These are phyloP conservation scores for Glandiceps talaboti DNA, from an alignment of 53 echinoderm and acorn worm genomes.

Conservation along the genomic window DNA sequence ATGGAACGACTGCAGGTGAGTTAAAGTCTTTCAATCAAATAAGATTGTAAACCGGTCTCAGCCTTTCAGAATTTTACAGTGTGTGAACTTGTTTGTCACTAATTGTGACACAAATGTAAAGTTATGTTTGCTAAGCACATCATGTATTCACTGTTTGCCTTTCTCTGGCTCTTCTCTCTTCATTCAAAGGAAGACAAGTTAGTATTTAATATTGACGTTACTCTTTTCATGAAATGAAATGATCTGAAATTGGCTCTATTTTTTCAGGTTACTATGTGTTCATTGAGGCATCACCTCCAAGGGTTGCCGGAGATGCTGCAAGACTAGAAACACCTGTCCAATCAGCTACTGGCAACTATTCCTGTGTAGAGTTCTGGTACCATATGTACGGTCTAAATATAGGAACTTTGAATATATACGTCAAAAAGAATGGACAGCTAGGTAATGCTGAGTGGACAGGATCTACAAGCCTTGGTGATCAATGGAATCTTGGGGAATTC, in stretches of 20 bases:
- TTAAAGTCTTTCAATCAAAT: too few species aligned
- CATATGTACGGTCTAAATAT: slow-evolving; percentile 77
- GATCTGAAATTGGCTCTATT: too few species aligned
- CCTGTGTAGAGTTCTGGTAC: slow-evolving; percentile 72
- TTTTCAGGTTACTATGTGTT: slow-evolving; percentile 26
- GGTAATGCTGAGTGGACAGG: not conserved
- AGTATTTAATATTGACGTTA: too few species aligned
- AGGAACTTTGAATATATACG: slow-evolving; percentile 48
- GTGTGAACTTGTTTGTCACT: too few species aligned
- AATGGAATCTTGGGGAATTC: not conserved
- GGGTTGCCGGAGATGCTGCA: slow-evolving; percentile 24
- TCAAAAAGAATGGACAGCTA: not conserved
- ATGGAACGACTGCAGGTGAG: not conserved
- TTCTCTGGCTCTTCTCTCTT: too few species aligned
- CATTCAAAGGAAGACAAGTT: too few species aligned
- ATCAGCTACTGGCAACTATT: slow-evolving; percentile 6
- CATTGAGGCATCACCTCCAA: slow-evolving; percentile 36
- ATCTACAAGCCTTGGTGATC: not conserved
- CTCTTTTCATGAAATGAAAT: too few species aligned
- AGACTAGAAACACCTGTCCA: slow-evolving; percentile 42
- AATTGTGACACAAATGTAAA: too few species aligned
- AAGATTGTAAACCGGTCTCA: too few species aligned
- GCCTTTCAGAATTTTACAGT: too few species aligned
- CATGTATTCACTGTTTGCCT: too few species aligned
- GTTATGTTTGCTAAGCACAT: too few species aligned